phyloP scores from a whole-genome alignment of 2,113 vertebrate genomes.

The Rhea pennata region DNA sequence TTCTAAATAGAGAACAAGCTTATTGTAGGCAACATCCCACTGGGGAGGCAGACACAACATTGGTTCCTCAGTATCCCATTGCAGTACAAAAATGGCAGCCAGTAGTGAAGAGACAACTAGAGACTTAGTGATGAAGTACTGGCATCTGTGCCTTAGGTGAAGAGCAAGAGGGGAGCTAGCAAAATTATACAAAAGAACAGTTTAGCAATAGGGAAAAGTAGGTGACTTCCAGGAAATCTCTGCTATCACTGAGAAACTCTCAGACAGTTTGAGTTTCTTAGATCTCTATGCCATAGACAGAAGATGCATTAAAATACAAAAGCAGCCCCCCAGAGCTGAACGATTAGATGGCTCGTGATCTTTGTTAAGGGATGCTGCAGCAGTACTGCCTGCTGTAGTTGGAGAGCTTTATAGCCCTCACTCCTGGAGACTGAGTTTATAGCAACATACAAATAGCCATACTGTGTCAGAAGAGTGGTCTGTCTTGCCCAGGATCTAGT shows the following conservation, averaged over 20 bases:
- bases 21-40: conserved; percentile 28
- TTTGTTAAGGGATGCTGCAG: neutral
- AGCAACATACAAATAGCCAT: neutral
- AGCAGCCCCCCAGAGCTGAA: conserved; percentile 33
- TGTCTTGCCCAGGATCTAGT: neutral
- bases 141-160: conserved; percentile 46
- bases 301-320: conserved; percentile 53
- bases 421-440: conserved; percentile 1
- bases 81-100: neutral
- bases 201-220: conserved; percentile 33
- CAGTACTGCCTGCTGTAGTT: neutral
- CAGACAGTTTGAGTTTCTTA: neutral
- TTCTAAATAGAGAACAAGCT: conserved; percentile 38
- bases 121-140: conserved; percentile 27
- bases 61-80: conserved; percentile 26
- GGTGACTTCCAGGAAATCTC: conserved; percentile 38
- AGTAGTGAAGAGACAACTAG: conserved; percentile 33
- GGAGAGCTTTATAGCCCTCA: neutral
- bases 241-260: conserved; percentile 30
- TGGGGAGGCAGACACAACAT: neutral
- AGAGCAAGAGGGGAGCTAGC: neutral
- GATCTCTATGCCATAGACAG: conserved; percentile 9
- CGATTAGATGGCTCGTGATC: neutral
- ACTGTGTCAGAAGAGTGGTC: neutral
- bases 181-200: conserved; percentile 33